Conservation (phyloP, 2,797 vertebrate genomes). For the Rhinatrema bivittatum region DNA sequence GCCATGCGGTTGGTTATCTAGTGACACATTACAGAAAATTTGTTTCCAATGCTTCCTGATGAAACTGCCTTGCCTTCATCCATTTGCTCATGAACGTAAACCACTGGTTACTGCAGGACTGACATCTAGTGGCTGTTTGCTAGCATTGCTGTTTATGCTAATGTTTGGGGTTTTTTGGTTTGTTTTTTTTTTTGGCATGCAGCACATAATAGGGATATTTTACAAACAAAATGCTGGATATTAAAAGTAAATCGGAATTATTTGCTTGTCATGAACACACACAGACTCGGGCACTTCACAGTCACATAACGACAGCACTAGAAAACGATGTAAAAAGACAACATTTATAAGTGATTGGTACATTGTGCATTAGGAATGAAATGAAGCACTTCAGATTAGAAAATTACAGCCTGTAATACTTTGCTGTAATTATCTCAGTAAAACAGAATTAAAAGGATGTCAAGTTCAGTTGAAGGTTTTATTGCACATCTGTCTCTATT, state of each 20-base stretch:
- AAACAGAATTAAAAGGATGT: not conserved
- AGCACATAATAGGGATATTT: not conserved
- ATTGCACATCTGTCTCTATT: too few relatives aligned
- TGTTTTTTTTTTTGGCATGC: too few relatives aligned
- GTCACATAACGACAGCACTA: not conserved
- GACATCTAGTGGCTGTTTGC: slow-evolving; percentile 42
- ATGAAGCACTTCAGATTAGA: too few relatives aligned
- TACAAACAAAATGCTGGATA: not conserved
- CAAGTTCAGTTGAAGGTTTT: not conserved
- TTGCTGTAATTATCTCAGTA: not conserved
- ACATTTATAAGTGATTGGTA: too few relatives aligned
- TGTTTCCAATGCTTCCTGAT: slow-evolving; percentile 1
- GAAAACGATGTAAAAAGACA: too few relatives aligned
- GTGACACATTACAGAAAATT: not conserved
- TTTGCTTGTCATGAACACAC: not conserved
- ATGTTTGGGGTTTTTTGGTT: too few relatives aligned
- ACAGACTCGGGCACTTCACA: not conserved
- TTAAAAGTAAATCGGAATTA: not conserved
- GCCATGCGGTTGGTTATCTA: not conserved
- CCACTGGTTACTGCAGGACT: slow-evolving; percentile 33
- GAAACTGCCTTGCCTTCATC: not conserved
- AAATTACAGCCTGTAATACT: too few relatives aligned
- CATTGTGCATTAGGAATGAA: too few relatives aligned
- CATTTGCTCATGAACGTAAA: slow-evolving; percentile 13
- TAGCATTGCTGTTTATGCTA: slow-evolving; percentile 29